Evolutionary conservation across 2,888 invertebrate genomes (phyloP), one percentile per base, ranked within the genome.

Genomic region (Chloroclystis v-ata): DNA sequence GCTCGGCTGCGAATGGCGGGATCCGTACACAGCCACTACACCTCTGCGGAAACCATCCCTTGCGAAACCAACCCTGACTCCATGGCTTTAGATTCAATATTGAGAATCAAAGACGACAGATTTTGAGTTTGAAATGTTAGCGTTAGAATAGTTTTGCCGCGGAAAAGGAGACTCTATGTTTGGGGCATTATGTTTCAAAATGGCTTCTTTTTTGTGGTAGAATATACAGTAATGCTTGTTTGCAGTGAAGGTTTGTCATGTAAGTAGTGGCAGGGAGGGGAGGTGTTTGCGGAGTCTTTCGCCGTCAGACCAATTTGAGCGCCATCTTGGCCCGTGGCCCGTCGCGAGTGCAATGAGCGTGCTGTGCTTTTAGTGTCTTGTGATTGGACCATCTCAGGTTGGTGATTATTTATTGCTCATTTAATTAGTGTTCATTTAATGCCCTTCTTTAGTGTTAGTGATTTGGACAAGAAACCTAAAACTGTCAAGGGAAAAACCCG

Each of bases 1-100:
- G 78, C 82, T 80, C 69, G 78, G 75, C 78, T 66, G 79, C 72
- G 74, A 76, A 69, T 69, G 76, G 67, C 74, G 63, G 54, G 51
- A 46, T 30, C 25, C 30, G 30, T 8, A 30, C 24, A 12, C 40
- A 30, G 40, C 11, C 24, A 35, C 13, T 13, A 24, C 6, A n/a
- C 12, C 25, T 13, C 30, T 24, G 2, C 24, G 7, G 25, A n/a
- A 2, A 13, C 8, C n/a, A 9, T 10, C 5, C 30, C 13, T 1
- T n/a, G 13, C 11, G 13, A 32, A 41, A 13, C 7, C 8, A 41
- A 11, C 25, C 24, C 13, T 41, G 30, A 11, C 2, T 1, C n/a
- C n/a, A 8, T 7, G 0, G 3, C 1, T 25, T 13, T 30, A 8
- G 4, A 30, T 13, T n/a, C 12, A 30, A 24, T 13, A n/a, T 8